Evolutionary conservation across 1,140 invertebrate species (phyloP).

Genomic region (Octopus bimaculoides): DNA sequence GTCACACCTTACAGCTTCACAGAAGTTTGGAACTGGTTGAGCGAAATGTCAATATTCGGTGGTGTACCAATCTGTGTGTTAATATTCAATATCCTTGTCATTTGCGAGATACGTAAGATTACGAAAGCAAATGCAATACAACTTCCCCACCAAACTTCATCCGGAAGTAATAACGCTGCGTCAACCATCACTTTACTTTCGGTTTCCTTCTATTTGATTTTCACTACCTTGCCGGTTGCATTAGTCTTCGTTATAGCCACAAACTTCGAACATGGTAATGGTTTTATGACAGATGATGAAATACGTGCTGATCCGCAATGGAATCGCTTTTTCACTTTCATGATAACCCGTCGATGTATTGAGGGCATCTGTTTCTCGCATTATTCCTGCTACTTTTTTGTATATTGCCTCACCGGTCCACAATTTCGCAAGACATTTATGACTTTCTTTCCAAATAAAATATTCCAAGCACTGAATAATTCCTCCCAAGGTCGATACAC

Average conservation of each 20-base stretch:
- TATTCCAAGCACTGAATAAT: neutral
- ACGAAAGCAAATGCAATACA: neutral
- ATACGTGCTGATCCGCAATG: constrained; percentile 23
- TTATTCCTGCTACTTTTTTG: constrained; percentile 46
- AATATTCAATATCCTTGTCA: constrained; percentile 40
- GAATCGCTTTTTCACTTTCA: constrained; percentile 28
- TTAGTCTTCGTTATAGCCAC: constrained; percentile 38
- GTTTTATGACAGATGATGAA: constrained; percentile 21
- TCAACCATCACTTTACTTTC: constrained; percentile 46
- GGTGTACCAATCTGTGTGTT: constrained; percentile 41
- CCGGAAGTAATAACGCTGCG: constrained; percentile 23
- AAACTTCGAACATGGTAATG: constrained; percentile 4
- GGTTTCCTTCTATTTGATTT: constrained; percentile 49
- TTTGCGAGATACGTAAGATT: constrained; percentile 25
- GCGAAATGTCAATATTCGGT: constrained; percentile 41
- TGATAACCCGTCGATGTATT: constrained; percentile 32
- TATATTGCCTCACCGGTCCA: constrained; percentile 35
- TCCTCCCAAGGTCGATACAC: neutral
- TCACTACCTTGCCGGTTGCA: constrained; percentile 46
- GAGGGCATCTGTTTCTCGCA: constrained; percentile 47
- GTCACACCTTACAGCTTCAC: constrained; percentile 23
- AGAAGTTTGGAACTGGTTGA: constrained; percentile 40
- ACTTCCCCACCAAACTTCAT: neutral
- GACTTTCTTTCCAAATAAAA: neutral
- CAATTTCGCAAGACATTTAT: constrained; percentile 27